Conservation (phyloP, 2,888 invertebrate genomes). For the Loripinus fragilis region DNA sequence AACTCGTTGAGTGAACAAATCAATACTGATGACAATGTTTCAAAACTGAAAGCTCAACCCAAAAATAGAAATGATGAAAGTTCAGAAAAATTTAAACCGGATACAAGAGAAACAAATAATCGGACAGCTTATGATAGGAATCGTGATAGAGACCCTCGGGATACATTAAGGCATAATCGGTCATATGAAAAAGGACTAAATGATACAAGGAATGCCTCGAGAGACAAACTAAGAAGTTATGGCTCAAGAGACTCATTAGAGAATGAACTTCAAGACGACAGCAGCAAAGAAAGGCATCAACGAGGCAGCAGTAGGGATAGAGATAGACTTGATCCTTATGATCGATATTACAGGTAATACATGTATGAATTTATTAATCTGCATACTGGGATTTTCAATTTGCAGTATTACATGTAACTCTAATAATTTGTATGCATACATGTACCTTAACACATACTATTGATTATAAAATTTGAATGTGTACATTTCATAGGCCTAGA, state of each 20-base stretch:
- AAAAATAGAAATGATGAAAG: constrained; percentile 27
- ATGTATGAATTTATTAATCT: too few species aligned
- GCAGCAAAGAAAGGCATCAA: constrained; percentile 39
- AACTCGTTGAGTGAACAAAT: constrained; percentile 64
- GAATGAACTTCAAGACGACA: constrained; percentile 37
- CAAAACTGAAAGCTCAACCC: constrained; percentile 21
- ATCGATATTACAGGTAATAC: constrained; percentile 20
- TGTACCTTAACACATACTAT: too few species aligned
- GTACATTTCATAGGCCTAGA: too few species aligned
- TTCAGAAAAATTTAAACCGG: background rate
- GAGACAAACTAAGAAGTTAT: constrained; percentile 47
- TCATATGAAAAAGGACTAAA: constrained; percentile 55
- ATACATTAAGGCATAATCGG: constrained; percentile 46
- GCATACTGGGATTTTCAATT: too few species aligned
- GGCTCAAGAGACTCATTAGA: constrained; percentile 54
- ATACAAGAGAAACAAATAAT: constrained; percentile 6
- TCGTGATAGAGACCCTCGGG: constrained; percentile 45
- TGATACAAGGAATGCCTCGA: constrained; percentile 55
- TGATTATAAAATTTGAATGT: too few species aligned
- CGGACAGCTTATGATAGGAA: constrained; percentile 20
- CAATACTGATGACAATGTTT: constrained; percentile 35
- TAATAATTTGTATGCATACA: too few species aligned
- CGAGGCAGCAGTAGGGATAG: constrained; percentile 49
- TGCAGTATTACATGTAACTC: too few species aligned
- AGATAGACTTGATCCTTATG: constrained; percentile 27